A percentile compares a stretch with the other conserved stretches of the same genome.
phyloP scores from a whole-genome alignment of 1,140 invertebrate genomes.

The Lutraria rhynchaena region DNA sequence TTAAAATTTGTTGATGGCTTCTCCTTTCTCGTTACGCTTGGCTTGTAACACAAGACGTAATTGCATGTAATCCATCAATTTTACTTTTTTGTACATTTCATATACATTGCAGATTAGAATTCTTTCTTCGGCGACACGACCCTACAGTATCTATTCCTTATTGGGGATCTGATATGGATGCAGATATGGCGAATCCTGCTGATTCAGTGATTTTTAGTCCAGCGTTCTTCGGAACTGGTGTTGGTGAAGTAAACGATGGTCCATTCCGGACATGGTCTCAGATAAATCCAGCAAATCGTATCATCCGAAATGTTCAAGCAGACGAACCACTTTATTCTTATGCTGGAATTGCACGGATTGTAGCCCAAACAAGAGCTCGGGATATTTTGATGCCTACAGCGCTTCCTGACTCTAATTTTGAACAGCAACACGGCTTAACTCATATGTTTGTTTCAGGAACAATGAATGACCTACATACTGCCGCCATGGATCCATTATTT shows the following conservation, averaged over 20 bases:
- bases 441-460: slow-evolving; percentile 73
- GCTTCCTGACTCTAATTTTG: slow-evolving; percentile 65
- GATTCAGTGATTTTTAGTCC: slow-evolving; percentile 78
- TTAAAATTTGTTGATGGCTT: too few species aligned
- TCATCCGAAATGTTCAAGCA: slow-evolving; percentile 49
- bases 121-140: too few species aligned
- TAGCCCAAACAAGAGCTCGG: slow-evolving; percentile 46
- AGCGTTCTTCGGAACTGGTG: slow-evolving; percentile 78
- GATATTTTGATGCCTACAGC: slow-evolving; percentile 61
- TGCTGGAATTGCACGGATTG: slow-evolving; percentile 49
- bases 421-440: slow-evolving; percentile 68
- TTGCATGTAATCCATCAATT: too few species aligned
- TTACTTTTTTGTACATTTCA: too few species aligned
- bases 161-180: too few species aligned
- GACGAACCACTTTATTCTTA: slow-evolving; percentile 48
- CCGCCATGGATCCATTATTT: slow-evolving; percentile 81
- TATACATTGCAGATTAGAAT: too few species aligned
- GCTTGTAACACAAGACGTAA: too few species aligned
- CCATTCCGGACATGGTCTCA: slow-evolving; percentile 68
- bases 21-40: too few species aligned
- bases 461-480: slow-evolving; percentile 71
- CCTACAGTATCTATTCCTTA: too few species aligned
- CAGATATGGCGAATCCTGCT: slow-evolving; percentile 67
- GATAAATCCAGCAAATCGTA: slow-evolving; percentile 5
- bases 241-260: slow-evolving; percentile 77